A percentile compares a stretch with the other conserved stretches of the same genome.
Evolutionary conservation across 2,888 invertebrate species (phyloP).

Genomic region (Calliphora vomitoria): DNA sequence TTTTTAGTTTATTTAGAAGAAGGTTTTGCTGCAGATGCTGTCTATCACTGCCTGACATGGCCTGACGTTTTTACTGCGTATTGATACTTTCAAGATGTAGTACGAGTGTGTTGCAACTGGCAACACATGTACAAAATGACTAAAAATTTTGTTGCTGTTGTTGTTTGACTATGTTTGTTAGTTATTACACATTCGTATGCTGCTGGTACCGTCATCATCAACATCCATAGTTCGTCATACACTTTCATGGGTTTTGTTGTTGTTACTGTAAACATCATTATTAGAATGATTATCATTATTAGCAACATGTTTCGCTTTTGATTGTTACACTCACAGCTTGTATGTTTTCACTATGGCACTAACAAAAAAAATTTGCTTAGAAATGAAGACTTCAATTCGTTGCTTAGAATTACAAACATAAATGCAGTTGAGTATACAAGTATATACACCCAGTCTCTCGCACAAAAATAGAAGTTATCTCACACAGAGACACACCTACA

Average conservation of each 20-base stretch:
- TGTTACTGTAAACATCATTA: neutral
- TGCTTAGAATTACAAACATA: neutral
- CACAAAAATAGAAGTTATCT: too few relatives aligned
- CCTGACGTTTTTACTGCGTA: neutral
- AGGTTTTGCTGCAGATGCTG: neutral
- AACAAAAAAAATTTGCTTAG: neutral
- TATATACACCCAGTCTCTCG: neutral
- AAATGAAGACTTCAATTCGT: neutral
- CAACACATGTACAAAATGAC: neutral
- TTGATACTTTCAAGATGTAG: slow-evolving; percentile 24
- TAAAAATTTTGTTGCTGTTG: neutral
- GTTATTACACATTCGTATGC: slow-evolving; percentile 4
- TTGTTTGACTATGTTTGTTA: slow-evolving; percentile 23
- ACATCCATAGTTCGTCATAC: neutral
- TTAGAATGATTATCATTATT: slow-evolving; percentile 14
- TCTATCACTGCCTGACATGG: neutral
- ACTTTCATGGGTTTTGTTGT: neutral
- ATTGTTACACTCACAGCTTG: neutral
- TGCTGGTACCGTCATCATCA: slow-evolving; percentile 16
- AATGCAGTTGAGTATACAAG: neutral
- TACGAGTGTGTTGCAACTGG: neutral
- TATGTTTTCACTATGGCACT: neutral
- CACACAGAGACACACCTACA: too few relatives aligned
- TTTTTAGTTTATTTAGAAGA: slow-evolving; percentile 12
- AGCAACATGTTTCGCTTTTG: slow-evolving; percentile 5